Evolutionary conservation across 2,797 vertebrate genomes (phyloP), one percentile per base, ranked within the genome.

Genomic region (Trichosurus vulpecula): DNA sequence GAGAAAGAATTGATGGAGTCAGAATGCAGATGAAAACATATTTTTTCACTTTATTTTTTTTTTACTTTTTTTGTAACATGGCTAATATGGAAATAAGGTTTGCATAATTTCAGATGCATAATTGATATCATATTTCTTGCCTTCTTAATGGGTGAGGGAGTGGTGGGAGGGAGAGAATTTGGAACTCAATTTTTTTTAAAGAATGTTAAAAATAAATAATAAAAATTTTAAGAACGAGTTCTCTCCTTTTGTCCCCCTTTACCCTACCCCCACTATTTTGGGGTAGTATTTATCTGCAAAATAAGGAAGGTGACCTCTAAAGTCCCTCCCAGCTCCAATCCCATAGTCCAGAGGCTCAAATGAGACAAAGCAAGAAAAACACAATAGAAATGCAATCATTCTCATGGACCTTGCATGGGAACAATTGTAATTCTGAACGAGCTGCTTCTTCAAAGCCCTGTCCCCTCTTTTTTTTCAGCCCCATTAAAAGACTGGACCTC

Each of bases 391-490:
- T 0, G 22, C 22, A 47, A 51, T 27, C 74, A 51, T 87, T 87
- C 22, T 22, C 74, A 25, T 27, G 51, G 41, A 27, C 41, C 19
- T 87, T 87, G 41, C 74, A 51, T 27, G 22, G 41, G 74, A 87
- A 87, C 41, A 87, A 47, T 47, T 25, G n/a, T 25, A 47, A 81
- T 47, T 51, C 22, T 27, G 41, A 25, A 66, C 3, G 1, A 9
- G 57, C 47, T 90, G 27, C 61, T 96, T 19, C 56, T 90, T 31
- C n/a, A 47, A 51, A 92, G 61, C 11, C 31, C 95, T 52, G 56
- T 27, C 31, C 12, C 41, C 91, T 57, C 94, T 96, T n/a, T n/a
- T n/a, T n/a, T n/a, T 56, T 22, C 89, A 94, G 91, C 93, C 55
- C 93, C n/a, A 54, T 53, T 81, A 22, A 93, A 92, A n/a, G 61